Base-by-base conservation (phyloP, 2,888 invertebrate genomes). In the Callyntrura guangdongensis region DNA sequence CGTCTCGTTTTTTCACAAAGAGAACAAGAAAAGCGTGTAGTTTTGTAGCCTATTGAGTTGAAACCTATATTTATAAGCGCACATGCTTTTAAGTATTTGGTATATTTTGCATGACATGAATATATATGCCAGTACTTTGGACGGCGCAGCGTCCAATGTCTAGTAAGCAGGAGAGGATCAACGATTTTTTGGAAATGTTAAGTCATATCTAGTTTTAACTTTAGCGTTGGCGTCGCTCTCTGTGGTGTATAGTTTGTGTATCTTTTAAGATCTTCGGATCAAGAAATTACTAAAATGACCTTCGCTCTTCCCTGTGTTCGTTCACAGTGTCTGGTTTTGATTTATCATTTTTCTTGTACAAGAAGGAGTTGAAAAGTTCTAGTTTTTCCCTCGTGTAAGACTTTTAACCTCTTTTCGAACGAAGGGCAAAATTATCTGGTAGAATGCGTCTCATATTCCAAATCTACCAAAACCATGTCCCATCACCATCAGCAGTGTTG, bases 251-350 rank as follows among this genome's bases (percentile, higher is more conserved):
- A 53, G 17, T n/a, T 22, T 22, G 22, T 11, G 25, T 6, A 12
- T n/a, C 59, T 2, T 61, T 45, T 45, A 69, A 6, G 11, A 49
- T 74, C 20, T 9, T 49, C 47, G 49, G 64, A 67, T 67, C 64
- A 67, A 67, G 61, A 67, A 67, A 74, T 36, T 36, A 36, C 36
- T 9, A 74, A 47, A 83, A 27, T 85, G 72, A 85, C 85, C 85
- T 85, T 85, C 72, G 47, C 17, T 14, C 0, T 6, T 49, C 47
- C 1, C 47, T 74, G 72, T 74, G 72, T 17, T 69, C 69, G 17
- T 49, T 47, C 56, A 56, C 72, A 85, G 20, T 53, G 59, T 20
- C 59, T 85, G 84, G 53, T 67, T 53, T 83, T 53, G 69, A 69
- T 69, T 49, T 84, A 67, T 83, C 22, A 83, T 67, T 83, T 83